Evolutionary conservation across 2,113 vertebrate genomes (phyloP).

Genomic region (Ammodytes marinus): DNA sequence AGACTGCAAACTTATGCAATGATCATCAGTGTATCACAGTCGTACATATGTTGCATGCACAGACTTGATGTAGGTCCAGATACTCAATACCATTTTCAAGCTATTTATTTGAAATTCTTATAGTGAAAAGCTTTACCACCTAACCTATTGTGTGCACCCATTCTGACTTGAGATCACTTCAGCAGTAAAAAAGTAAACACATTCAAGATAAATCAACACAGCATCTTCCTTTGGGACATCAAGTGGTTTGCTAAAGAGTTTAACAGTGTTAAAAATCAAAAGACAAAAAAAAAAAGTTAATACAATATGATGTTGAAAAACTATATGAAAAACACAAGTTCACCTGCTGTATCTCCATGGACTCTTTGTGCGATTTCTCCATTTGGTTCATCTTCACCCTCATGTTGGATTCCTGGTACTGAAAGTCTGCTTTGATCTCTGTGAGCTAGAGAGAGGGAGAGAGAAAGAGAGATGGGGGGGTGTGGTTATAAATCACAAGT

Average conservation of each 20-base stretch:
- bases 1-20: conserved; percentile 7
- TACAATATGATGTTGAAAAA: background rate
- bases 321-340: too few species aligned
- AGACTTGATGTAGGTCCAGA: background rate
- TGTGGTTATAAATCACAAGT: too few species aligned
- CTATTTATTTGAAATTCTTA: background rate
- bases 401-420: conserved; percentile 98
- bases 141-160: background rate
- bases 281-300: background rate
- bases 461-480: too few species aligned
- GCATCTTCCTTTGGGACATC: background rate
- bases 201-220: background rate
- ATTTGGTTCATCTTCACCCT: conserved; percentile 99
- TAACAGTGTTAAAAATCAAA: background rate
- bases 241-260: background rate
- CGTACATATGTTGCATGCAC: background rate
- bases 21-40: conserved; percentile 3
- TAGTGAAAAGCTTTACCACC: background rate
- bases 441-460: conserved; percentile 87
- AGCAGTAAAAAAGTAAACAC: background rate
- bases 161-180: background rate
- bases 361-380: conserved; percentile 98
- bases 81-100: background rate
- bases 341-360: conserved; percentile 97
- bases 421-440: conserved; percentile 98